Conservation (phyloP, 2,113 vertebrate species). For the Solea senegalensis region DNA sequence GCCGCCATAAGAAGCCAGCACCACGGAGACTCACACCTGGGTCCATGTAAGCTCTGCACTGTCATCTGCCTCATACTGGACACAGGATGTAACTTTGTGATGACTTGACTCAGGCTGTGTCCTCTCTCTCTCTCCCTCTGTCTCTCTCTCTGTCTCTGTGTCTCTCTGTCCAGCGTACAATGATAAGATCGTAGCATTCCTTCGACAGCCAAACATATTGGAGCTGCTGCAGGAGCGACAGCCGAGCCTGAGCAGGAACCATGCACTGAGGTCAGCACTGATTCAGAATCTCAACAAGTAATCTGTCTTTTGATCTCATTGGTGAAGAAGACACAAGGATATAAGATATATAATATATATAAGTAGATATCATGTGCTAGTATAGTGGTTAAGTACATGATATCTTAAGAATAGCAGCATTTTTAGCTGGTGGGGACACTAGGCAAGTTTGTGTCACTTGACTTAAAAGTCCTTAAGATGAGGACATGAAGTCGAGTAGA, state of each 20-base stretch:
- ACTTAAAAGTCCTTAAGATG: no score
- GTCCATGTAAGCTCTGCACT: slow-evolving; percentile 58
- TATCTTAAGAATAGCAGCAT: no score
- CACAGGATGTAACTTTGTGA: background rate
- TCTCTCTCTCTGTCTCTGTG: background rate
- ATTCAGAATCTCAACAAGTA: no score
- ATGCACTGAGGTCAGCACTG: slow-evolving; percentile 87
- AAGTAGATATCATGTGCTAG: no score
- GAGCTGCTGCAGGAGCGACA: slow-evolving; percentile 97
- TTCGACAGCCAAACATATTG: slow-evolving; percentile 96
- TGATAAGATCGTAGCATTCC: slow-evolving; percentile 98
- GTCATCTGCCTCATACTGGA: background rate
- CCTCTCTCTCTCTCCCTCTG: background rate
- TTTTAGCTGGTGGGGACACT: no score
- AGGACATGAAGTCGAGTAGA: no score
- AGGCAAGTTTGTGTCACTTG: no score
- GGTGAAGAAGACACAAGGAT: no score
- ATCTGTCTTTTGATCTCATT: no score
- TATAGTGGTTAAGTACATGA: no score
- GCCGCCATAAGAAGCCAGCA: slow-evolving; percentile 92
- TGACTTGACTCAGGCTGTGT: background rate
- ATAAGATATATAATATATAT: no score
- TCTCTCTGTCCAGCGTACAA: slow-evolving; percentile 89
- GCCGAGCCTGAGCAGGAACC: slow-evolving; percentile 92
- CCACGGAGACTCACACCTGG: slow-evolving; percentile 85